Evolutionary conservation across 2,113 vertebrate species (phyloP), one percentile per base, ranked within the genome.

Genomic region (Peucedramus taeniatus): DNA sequence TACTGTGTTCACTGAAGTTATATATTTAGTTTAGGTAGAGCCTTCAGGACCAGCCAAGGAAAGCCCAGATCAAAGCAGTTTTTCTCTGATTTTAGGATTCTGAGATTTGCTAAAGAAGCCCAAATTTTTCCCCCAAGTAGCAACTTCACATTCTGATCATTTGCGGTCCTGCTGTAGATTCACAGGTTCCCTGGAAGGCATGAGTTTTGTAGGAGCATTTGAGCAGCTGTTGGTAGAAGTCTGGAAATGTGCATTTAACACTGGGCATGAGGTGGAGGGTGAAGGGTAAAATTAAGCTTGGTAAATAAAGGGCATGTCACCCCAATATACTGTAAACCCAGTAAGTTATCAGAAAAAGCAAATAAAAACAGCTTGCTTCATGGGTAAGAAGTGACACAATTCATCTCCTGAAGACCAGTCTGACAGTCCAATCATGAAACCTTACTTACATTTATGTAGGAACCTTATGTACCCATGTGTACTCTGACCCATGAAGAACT

Each of bases 321-420:
- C 5, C 19, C 16, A 84, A 21, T 33, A 45, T 7, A 50, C 13
- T 35, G 31, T 45, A 72, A 76, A 71, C 12, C 8, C 20, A 44
- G 14, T 10, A 45, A 44, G 14, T 61, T 78, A 19, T 59, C 33
- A 50, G 24, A 60, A 87, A 78, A 89, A 21, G 15, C 10, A 79
- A 37, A n/a, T 37, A 47, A 44, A 77, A 90, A 0, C 6, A 15
- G 3, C 35, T 81, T 85, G 61, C 8, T 66, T 83, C 30, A 35
- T 0, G 0, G 1, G 7, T 30, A 45, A 83, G 39, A n/a, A 17
- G 6, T 19, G 15, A 2, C 26, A 37, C 31, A 11, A 28, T 44
- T 13, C 6, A 6, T 80, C 13, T 60, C 31, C 11, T 23, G 30
- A 61, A 77, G 63, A 56, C 28, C 6, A 8, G 4, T 45, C 49